These are phyloP conservation scores for Spatula clypeata DNA, from an alignment of 2,797 vertebrate genomes.

Conservation along the genomic window DNA sequence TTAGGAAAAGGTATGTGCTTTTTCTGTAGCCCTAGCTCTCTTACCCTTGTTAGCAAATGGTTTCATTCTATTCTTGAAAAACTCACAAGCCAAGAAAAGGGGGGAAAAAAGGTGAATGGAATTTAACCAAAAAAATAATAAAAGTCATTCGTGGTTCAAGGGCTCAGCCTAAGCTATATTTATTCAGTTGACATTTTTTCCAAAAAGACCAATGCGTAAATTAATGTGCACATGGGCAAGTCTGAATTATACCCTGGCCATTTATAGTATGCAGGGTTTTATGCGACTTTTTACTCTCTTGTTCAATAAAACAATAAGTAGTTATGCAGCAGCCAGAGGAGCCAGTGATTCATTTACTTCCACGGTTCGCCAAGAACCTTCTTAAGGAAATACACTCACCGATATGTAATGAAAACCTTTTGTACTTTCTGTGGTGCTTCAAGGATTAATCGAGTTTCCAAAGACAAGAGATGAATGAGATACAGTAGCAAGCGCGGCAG, in stretches of 20 bases:
- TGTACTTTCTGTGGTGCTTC: conserved; percentile 75
- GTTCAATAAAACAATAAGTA: conserved; percentile 83
- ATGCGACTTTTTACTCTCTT: conserved; percentile 82
- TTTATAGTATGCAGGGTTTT: conserved; percentile 80
- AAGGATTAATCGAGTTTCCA: conserved; percentile 67
- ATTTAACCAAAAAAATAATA: conserved; percentile 77
- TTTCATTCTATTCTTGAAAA: conserved; percentile 77
- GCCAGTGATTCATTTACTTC: conserved; percentile 75
- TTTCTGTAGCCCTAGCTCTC: conserved; percentile 54
- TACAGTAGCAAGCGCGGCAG: conserved; percentile 19
- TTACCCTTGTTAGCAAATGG: conserved; percentile 71
- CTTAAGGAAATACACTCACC: conserved; percentile 80
- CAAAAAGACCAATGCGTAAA: conserved; percentile 77
- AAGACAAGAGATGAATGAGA: conserved; percentile 51
- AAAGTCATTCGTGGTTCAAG: conserved; percentile 73
- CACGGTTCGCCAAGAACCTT: conserved; percentile 73
- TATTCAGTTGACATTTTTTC: conserved; percentile 68
- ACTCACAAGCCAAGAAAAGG: conserved; percentile 60
- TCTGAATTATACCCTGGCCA: conserved; percentile 77
- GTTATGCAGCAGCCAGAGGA: conserved; percentile 81
- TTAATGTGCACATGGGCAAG: conserved; percentile 76
- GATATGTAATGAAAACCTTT: conserved; percentile 70
- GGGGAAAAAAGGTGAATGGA: conserved; percentile 38
- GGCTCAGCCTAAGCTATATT: conserved; percentile 73
- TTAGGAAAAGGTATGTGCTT: conserved; percentile 47